Base-by-base conservation (phyloP, 1,140 invertebrate species). In the Papilio xuthus region DNA sequence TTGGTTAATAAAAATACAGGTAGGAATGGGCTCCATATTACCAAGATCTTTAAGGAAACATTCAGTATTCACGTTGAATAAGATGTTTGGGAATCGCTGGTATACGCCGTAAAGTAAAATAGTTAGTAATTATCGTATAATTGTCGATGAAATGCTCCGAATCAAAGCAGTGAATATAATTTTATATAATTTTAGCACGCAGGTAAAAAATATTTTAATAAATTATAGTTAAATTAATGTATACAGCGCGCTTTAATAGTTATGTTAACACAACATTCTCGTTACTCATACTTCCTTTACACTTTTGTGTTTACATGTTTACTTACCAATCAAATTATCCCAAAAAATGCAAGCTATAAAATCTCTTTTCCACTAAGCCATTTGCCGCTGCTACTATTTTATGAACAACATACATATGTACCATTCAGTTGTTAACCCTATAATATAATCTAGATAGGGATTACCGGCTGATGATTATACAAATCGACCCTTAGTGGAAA, bases 61-160 rank as follows among this genome's bases (percentile, higher is more conserved):
- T 15, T 63, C 12, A 28, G n/a, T 15, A 63, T 37, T 4, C 15
- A 12, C 53, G 23, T 63, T 63, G 60, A 6, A 4, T 63, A 13
- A 63, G 13, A 63, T 4, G 12, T 63, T 28, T 63, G 60, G 26
- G 60, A 63, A 63, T 26, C 60, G 60, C 60, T 63, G 60, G 60
- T 63, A 26, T 63, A 63, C 28, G 3, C 23, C 23, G 60, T 60
- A 32, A 63, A 13, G 23, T 60, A 60, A 60, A 60, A 60, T 60
- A 60, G 4, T 53, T n/a, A 47, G 2, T 47, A 71, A n/a, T 12
- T 71, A 18, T 75, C 28, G 42, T 41, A 37, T 76, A 20, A 60
- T 12, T 63, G 74, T 76, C 74, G 74, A n/a, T 60, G n/a, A 76
- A 76, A 76, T 53, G 37, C 37, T 76, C 74, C 74, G 74, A 76